phyloP scores from a whole-genome alignment of 1,140 invertebrate genomes.

The Drosophila takahashii region DNA sequence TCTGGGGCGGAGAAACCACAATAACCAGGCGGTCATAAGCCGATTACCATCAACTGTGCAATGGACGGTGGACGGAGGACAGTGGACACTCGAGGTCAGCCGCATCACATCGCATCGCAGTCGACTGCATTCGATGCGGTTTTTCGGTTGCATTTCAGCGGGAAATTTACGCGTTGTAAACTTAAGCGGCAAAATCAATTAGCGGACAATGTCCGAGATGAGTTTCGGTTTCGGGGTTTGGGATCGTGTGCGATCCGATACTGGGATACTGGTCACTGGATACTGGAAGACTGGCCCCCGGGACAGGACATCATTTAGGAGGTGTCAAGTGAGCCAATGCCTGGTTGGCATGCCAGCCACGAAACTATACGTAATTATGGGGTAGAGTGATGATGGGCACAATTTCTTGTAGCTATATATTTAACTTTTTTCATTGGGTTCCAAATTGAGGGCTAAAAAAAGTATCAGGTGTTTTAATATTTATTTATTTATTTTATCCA shows the following conservation, averaged over 20 bases:
- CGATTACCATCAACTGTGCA: conserved; percentile 39
- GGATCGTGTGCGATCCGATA: not conserved
- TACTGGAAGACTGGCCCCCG: not conserved
- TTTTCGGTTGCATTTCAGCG: conserved; percentile 49
- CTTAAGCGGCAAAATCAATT: conserved; percentile 73
- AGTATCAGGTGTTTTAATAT: not conserved
- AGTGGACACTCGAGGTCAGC: conserved; percentile 41
- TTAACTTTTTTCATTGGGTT: too few relatives aligned
- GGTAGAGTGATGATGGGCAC: not conserved
- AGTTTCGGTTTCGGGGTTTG: conserved; percentile 14
- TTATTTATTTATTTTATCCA: not conserved
- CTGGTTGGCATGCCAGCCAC: not conserved
- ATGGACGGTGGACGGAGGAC: not conserved
- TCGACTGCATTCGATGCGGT: conserved; percentile 6
- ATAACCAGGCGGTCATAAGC: conserved; percentile 41
- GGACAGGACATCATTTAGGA: conserved; percentile 23
- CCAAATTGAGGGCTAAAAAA: not conserved
- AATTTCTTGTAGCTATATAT: not conserved
- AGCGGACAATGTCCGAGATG: conserved; percentile 40
- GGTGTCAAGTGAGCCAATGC: conserved; percentile 17
- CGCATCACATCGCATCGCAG: not conserved
- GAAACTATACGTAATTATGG: conserved; percentile 3
- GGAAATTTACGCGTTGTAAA: conserved; percentile 63
- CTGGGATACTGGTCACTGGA: not conserved
- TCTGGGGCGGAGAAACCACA: conserved; percentile 10